These are phyloP conservation scores for Bufotes viridis DNA, from an alignment of 2,797 vertebrate genomes.

Conservation along the genomic window DNA sequence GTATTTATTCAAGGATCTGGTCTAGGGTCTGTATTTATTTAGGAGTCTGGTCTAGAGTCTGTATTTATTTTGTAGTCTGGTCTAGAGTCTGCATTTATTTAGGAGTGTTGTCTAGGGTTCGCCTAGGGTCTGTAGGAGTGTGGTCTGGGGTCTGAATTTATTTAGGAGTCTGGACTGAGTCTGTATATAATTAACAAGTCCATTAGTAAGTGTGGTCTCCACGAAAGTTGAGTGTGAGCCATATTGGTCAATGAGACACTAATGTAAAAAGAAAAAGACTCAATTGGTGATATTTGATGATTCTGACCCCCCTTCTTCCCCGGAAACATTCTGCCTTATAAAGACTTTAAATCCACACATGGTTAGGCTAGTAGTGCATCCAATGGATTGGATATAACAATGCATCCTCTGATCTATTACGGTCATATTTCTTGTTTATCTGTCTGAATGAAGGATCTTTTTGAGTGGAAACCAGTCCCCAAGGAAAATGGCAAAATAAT, in stretches of 20 bases:
- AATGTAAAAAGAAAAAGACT: background rate
- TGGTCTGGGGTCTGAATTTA: too few relatives aligned
- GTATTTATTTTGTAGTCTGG: background rate
- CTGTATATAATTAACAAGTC: background rate
- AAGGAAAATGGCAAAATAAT: constrained; percentile 68
- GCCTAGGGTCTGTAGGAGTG: background rate
- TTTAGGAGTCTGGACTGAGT: background rate
- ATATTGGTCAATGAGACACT: background rate
- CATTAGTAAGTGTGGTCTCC: background rate
- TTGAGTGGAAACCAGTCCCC: constrained; percentile 69
- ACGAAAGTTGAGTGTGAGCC: background rate
- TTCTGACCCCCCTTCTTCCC: too few relatives aligned
- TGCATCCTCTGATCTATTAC: constrained; percentile 66
- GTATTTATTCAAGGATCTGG: background rate
- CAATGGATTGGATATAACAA: constrained; percentile 60
- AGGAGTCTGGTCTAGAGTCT: too few relatives aligned
- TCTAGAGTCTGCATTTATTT: too few relatives aligned
- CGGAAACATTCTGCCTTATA: background rate
- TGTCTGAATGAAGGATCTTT: constrained; percentile 71
- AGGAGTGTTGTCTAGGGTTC: too few relatives aligned
- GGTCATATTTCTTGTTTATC: constrained; percentile 68
- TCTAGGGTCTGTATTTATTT: background rate
- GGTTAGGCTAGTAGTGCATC: constrained; percentile 19
- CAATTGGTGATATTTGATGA: background rate
- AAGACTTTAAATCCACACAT: background rate